Evolutionary conservation across 2,888 invertebrate species (phyloP).

Genomic region (Cephalotes varians): DNA sequence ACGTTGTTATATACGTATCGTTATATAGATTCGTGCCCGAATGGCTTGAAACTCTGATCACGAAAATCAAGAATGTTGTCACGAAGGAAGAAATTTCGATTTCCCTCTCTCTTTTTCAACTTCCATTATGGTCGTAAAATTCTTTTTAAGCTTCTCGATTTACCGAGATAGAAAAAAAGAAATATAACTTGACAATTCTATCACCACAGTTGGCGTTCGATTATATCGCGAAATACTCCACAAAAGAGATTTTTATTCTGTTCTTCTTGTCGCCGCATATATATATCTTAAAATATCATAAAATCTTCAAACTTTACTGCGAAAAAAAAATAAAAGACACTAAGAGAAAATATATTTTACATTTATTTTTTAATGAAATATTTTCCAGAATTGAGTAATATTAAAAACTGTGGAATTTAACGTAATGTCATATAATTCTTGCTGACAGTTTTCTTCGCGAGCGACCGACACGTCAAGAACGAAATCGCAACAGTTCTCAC

Average conservation of each 20-base stretch:
- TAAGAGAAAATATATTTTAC: not conserved
- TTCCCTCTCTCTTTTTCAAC: constrained; percentile 9
- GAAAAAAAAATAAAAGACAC: not conserved
- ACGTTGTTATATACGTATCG: not conserved
- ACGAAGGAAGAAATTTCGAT: not conserved
- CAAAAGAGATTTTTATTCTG: not conserved
- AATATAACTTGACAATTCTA: not conserved
- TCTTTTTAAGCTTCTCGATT: not conserved
- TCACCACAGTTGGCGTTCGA: not conserved
- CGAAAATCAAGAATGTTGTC: not conserved
- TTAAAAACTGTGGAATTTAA: not conserved
- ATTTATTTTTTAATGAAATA: not conserved
- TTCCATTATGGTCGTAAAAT: not conserved
- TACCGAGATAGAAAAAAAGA: not conserved
- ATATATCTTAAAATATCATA: no score
- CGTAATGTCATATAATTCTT: not conserved
- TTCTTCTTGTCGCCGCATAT: not conserved
- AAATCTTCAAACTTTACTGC: not conserved
- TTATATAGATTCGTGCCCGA: not conserved
- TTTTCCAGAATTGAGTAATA: not conserved
- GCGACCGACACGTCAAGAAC: constrained; percentile 13
- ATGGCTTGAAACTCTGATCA: constrained; percentile 11
- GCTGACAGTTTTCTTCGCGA: not conserved
- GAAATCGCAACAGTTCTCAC: constrained; percentile 29
- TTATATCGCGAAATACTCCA: not conserved